These are phyloP conservation scores for Thamnophis sirtalis DNA, from an alignment of 2,113 vertebrate species.

Conservation along the genomic window DNA sequence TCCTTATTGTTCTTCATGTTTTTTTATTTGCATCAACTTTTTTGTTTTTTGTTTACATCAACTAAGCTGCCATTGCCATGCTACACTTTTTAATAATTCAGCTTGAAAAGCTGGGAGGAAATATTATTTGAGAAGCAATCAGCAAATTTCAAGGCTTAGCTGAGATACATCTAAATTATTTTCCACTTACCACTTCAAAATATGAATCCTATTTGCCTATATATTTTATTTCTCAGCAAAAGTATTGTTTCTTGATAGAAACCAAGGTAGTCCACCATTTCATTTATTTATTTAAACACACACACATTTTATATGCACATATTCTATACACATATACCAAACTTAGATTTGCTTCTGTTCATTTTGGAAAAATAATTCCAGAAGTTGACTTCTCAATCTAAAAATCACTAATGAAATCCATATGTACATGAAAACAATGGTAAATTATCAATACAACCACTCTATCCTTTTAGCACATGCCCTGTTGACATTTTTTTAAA, in stretches of 20 bases:
- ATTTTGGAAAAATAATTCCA: conserved; percentile 17
- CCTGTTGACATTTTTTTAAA: not conserved
- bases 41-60: not conserved
- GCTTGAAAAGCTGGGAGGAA: conserved; percentile 5
- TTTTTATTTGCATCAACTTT: not conserved
- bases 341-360: conserved; percentile 32
- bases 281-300: not conserved
- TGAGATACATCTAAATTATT: conserved; percentile 15
- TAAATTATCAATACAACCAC: conserved; percentile 4
- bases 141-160: conserved; percentile 29
- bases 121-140: conserved; percentile 29
- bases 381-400: conserved; percentile 47
- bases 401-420: conserved; percentile 46
- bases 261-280: conserved; percentile 1
- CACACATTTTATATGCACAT: too few species aligned
- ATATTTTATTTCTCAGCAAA: conserved; percentile 9
- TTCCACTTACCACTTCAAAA: conserved; percentile 23
- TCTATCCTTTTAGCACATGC: conserved; percentile 17
- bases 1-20: conserved; percentile 18
- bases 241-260: conserved; percentile 18
- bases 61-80: conserved; percentile 20
- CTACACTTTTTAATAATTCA: conserved; percentile 29
- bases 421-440: conserved; percentile 36
- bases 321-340: not conserved
- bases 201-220: conserved; percentile 24